Conservation (phyloP, 1,140 invertebrate genomes). For the Cherax destructor region DNA sequence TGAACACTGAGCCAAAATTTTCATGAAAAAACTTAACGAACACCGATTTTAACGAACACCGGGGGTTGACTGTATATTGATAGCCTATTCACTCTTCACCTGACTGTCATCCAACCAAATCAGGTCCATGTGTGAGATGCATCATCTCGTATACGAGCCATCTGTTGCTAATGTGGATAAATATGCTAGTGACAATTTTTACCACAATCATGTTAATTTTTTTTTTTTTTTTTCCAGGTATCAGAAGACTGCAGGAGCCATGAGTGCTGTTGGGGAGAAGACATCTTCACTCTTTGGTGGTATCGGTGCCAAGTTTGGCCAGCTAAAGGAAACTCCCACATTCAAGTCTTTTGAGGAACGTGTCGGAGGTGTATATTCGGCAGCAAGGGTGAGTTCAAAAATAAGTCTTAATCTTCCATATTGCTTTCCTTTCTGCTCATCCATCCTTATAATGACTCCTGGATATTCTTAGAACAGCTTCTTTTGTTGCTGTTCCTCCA, state of each 20-base stretch:
- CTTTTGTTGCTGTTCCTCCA: no score
- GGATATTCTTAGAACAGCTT: neutral
- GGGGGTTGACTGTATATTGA: no score
- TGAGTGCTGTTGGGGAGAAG: constrained; percentile 77
- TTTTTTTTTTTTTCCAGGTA: constrained; percentile 72
- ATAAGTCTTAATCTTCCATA: neutral
- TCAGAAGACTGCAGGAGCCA: constrained; percentile 75
- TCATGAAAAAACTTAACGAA: no score
- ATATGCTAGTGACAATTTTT: neutral
- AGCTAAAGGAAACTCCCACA: constrained; percentile 78
- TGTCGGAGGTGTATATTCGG: constrained; percentile 78
- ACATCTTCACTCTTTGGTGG: constrained; percentile 76
- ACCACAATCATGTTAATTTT: neutral
- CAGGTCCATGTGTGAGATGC: no score
- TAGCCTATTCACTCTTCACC: neutral
- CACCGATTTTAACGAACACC: no score
- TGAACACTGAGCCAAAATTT: no score
- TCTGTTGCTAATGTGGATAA: no score
- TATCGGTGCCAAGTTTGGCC: constrained; percentile 77
- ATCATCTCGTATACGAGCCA: no score
- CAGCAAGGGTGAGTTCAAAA: constrained; percentile 76
- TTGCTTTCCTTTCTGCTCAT: neutral
- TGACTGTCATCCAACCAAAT: neutral
- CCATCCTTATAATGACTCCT: neutral
- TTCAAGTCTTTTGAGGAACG: constrained; percentile 81